Evolutionary conservation across 2,797 vertebrate species (phyloP).

Genomic region (Enteromius trimaculatus): DNA sequence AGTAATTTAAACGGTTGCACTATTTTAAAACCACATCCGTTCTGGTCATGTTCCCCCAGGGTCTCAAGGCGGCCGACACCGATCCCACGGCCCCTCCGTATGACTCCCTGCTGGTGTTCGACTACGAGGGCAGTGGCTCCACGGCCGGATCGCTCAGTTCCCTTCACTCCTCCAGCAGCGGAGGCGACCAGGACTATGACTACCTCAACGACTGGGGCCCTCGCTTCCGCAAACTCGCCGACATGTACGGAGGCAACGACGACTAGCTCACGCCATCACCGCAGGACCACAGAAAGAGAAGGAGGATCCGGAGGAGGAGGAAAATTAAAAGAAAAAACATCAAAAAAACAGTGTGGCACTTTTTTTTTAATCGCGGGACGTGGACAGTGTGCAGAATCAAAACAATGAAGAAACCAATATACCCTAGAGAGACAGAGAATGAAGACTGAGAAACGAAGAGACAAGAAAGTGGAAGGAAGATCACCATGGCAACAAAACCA

Average conservation of each 20-base stretch:
- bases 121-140: slow-evolving; percentile 96
- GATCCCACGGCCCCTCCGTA: slow-evolving; percentile 96
- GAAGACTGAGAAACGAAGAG: slow-evolving; percentile 68
- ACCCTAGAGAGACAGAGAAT: slow-evolving; percentile 74
- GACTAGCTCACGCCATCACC: slow-evolving; percentile 74
- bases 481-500: slow-evolving; percentile 58
- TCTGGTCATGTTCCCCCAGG: slow-evolving; percentile 73
- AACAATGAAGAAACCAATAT: slow-evolving; percentile 77
- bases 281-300: slow-evolving; percentile 32
- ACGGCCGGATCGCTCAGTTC: slow-evolving; percentile 96
- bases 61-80: slow-evolving; percentile 95
- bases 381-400: slow-evolving; percentile 85
- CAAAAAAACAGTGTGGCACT: slow-evolving; percentile 68
- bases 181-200: slow-evolving; percentile 97
- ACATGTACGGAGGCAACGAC: slow-evolving; percentile 94
- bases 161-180: slow-evolving; percentile 93
- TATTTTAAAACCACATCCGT: slow-evolving; percentile 36
- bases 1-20: background rate
- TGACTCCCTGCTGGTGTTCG: slow-evolving; percentile 96
- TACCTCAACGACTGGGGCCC: slow-evolving; percentile 99
- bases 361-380: slow-evolving; percentile 78
- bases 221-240: slow-evolving; percentile 96
- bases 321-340: slow-evolving; percentile 53
- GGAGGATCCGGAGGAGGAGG: slow-evolving; percentile 32
- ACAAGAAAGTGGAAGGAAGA: slow-evolving; percentile 44